A percentile compares a stretch with the other conserved stretches of the same genome.
Evolutionary conservation across 2,797 vertebrate genomes (phyloP).

Genomic region (Erethizon dorsatum): DNA sequence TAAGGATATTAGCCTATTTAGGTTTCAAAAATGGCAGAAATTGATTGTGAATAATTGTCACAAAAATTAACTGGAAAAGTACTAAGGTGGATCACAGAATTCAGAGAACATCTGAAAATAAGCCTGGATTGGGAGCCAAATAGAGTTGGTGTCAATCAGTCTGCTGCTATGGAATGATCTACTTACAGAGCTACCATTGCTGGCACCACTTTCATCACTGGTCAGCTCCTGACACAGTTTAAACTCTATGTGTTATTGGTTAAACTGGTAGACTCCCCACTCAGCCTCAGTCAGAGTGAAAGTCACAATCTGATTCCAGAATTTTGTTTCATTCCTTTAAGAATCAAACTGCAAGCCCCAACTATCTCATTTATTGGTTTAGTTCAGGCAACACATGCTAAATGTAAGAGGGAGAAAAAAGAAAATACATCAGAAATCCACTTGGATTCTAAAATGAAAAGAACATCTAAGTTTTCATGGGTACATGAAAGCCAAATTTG

Average conservation of each 20-base stretch:
- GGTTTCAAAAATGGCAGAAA: background rate
- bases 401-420: background rate
- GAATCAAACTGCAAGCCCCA: background rate
- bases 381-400: background rate
- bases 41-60: background rate
- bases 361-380: background rate
- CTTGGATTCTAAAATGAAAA: background rate
- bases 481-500: background rate
- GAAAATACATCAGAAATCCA: background rate
- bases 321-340: background rate
- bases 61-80: background rate
- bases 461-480: background rate
- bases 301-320: background rate
- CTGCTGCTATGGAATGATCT: background rate
- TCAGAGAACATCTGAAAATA: constrained; percentile 1
- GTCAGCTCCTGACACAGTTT: background rate
- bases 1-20: background rate
- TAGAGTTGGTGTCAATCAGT: background rate
- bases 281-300: background rate
- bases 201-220: no score
- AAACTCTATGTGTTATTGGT: background rate
- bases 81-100: background rate
- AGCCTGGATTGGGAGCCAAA: background rate
- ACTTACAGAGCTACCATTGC: no score
- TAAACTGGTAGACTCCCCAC: background rate